phyloP scores from a whole-genome alignment of 2,113 vertebrate genomes.

The Pseudonaja textilis region DNA sequence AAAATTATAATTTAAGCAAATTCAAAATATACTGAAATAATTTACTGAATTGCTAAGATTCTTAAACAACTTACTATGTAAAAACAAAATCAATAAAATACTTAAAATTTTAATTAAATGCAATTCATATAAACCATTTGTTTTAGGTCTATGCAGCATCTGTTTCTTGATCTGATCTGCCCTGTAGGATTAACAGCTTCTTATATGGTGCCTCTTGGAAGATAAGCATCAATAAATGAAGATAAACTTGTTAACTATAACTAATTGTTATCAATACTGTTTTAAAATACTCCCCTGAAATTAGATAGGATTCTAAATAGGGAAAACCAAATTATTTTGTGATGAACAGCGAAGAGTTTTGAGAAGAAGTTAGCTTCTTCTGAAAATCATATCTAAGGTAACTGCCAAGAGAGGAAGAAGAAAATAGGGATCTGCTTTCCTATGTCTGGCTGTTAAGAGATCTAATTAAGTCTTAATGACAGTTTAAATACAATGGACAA shows the following conservation, averaged over 20 bases:
- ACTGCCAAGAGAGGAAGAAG: not conserved
- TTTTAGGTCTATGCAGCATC: not conserved
- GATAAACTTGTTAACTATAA: not conserved
- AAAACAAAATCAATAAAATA: not conserved
- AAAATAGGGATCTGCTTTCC: not conserved
- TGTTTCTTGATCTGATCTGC: not conserved
- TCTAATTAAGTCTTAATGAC: too few relatives aligned
- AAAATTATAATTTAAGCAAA: not conserved
- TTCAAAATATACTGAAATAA: not conserved
- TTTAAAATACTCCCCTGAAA: not conserved
- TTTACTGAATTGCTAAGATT: not conserved
- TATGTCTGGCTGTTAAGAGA: not conserved
- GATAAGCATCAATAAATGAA: not conserved
- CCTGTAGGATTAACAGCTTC: not conserved
- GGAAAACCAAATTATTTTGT: not conserved
- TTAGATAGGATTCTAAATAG: not conserved
- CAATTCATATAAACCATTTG: not conserved
- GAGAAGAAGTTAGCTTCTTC: not conserved
- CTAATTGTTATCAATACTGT: not conserved
- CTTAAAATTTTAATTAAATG: not conserved
- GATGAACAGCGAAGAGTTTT: not conserved
- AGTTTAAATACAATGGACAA: not conserved
- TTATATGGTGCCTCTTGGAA: not conserved
- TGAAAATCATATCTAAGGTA: not conserved
- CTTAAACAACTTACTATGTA: not conserved